Evolutionary conservation across 2,797 vertebrate species (phyloP).

Genomic region (Lindbergichthys nudifrons): DNA sequence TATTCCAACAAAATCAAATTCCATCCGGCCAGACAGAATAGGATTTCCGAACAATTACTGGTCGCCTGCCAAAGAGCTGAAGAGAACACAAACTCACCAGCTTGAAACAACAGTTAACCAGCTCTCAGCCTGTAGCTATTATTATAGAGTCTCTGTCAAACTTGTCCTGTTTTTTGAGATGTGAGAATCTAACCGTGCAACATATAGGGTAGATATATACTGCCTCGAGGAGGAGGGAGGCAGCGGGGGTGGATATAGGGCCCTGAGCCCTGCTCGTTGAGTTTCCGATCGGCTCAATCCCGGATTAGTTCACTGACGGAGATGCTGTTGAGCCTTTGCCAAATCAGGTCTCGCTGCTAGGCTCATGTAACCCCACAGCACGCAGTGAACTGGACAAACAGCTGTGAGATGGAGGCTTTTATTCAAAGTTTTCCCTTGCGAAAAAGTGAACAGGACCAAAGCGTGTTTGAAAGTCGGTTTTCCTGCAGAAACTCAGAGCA

Average conservation of each 20-base stretch:
- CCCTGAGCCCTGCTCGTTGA: conserved; percentile 56
- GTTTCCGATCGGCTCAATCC: conserved; percentile 78
- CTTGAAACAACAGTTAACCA: conserved; percentile 19
- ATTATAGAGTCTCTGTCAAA: conserved; percentile 19
- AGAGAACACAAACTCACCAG: conserved; percentile 9
- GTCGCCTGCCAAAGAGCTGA: conserved; percentile 32
- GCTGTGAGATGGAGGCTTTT: conserved; percentile 54
- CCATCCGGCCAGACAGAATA: conserved; percentile 11
- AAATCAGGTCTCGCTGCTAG: conserved; percentile 60
- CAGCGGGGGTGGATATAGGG: conserved; percentile 38
- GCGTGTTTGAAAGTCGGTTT: neutral
- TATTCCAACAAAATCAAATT: conserved; percentile 8
- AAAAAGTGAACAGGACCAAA: conserved; percentile 26
- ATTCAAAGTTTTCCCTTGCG: conserved; percentile 31
- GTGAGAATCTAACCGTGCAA: conserved; percentile 6
- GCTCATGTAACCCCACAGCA: conserved; percentile 44
- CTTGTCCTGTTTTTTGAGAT: conserved; percentile 21
- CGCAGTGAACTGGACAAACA: conserved; percentile 18
- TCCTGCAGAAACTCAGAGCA: conserved; percentile 18
- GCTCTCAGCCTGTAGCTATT: conserved; percentile 8
- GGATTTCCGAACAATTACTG: conserved; percentile 39
- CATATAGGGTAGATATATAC: conserved; percentile 4
- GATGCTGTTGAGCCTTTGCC: conserved; percentile 70
- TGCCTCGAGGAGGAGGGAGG: conserved; percentile 25
- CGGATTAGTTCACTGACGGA: conserved; percentile 81